Percentiles rank a stretch among this genome's conserved stretches.
Conservation (phyloP, 2,888 invertebrate species). For the Idaea biselata region DNA sequence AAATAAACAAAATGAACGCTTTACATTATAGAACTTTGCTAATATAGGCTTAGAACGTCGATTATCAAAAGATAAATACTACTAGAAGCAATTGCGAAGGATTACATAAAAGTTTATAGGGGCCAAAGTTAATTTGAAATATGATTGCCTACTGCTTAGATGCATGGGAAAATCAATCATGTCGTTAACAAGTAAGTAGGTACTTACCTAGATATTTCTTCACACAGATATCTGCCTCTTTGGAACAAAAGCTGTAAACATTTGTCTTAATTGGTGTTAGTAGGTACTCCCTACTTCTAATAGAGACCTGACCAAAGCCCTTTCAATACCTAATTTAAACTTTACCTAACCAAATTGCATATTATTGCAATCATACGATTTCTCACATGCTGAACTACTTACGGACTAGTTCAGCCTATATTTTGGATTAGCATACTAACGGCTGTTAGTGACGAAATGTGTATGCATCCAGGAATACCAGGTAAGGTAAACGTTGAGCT, state of each 20-base stretch:
- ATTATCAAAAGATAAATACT: not conserved
- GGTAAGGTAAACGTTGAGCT: conserved; percentile 42
- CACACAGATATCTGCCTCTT: not conserved
- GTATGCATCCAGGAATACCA: conserved; percentile 27
- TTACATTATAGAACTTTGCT: not conserved
- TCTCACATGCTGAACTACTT: conserved; percentile 3
- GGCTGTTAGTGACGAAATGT: conserved; percentile 12
- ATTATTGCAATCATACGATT: conserved; percentile 6
- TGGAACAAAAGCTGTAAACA: not conserved
- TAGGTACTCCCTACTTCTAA: not conserved
- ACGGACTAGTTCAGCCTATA: conserved; percentile 7
- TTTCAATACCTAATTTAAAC: not conserved
- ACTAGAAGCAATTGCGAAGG: not conserved
- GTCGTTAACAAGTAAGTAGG: not conserved
- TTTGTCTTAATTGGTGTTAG: not conserved
- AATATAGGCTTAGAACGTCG: not conserved
- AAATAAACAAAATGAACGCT: conserved; percentile 14
- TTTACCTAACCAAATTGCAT: not conserved
- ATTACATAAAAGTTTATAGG: not conserved
- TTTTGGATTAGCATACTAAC: conserved; percentile 8
- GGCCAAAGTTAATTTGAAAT: not conserved
- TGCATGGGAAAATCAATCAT: not conserved
- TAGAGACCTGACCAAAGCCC: not conserved
- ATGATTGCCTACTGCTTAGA: not conserved
- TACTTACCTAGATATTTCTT: not conserved